phyloP scores from a whole-genome alignment of 2,113 vertebrate genomes.

The Hepsetus odoe region DNA sequence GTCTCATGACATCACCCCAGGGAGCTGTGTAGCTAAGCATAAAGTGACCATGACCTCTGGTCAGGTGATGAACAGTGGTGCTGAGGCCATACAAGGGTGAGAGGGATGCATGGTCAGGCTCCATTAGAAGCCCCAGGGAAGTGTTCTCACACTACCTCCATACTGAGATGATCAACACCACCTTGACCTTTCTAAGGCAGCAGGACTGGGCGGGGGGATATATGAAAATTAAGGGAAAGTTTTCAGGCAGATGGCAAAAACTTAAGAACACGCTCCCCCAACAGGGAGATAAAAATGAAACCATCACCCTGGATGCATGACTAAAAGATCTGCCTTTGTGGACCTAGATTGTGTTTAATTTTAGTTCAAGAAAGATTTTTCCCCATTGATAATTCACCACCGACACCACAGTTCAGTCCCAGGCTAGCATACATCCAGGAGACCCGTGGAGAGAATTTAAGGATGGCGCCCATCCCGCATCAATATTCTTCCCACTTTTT shows the following conservation, averaged over 20 bases:
- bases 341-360: too few relatives aligned
- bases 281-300: background rate
- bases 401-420: too few relatives aligned
- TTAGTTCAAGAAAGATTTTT: too few relatives aligned
- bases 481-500: constrained; percentile 1
- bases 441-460: too few relatives aligned
- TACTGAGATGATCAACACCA: background rate
- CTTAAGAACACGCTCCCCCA: background rate
- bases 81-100: background rate
- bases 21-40: background rate
- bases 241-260: background rate
- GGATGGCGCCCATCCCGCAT: too few relatives aligned
- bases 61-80: constrained; percentile 11
- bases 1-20: constrained; percentile 51
- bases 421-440: too few relatives aligned
- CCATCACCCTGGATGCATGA: background rate
- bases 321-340: too few relatives aligned
- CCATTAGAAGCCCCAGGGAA: background rate
- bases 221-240: background rate
- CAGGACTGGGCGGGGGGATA: background rate
- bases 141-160: background rate
- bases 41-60: background rate
- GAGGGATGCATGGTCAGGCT: background rate
- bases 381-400: too few relatives aligned
- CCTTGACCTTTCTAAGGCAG: constrained; percentile 1